phyloP scores from a whole-genome alignment of 2,113 vertebrate species.

The Empidonax alnorum region DNA sequence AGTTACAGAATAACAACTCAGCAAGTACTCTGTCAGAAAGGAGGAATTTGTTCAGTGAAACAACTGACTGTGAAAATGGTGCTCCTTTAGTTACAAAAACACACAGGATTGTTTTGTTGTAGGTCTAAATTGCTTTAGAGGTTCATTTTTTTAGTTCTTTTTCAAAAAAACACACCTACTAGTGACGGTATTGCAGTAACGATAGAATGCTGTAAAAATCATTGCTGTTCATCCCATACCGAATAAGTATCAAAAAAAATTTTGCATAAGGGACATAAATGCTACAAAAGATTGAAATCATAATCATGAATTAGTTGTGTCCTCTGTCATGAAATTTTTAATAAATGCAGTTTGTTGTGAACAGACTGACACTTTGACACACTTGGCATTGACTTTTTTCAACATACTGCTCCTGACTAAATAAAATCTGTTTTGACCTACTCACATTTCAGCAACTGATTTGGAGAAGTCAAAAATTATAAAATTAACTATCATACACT shows the following conservation, averaged over 20 bases:
- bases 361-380: neutral
- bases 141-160: neutral
- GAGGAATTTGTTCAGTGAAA: conserved; percentile 42
- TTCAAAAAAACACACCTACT: neutral
- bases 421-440: conserved; percentile 27
- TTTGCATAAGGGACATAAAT: neutral
- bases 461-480: neutral
- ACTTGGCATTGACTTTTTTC: neutral
- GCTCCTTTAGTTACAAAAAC: neutral
- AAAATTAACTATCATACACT: neutral
- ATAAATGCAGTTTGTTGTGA: neutral
- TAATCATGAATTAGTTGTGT: neutral
- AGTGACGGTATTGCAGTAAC: neutral
- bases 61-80: neutral
- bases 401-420: conserved; percentile 24
- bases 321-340: neutral
- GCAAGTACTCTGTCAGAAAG: conserved; percentile 27
- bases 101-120: neutral
- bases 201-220: neutral
- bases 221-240: neutral
- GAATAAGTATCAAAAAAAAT: neutral
- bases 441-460: neutral
- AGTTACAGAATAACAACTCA: conserved; percentile 52
- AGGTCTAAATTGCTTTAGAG: neutral
- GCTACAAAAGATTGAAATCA: neutral